A percentile compares a stretch with the other conserved stretches of the same genome.
phyloP scores from a whole-genome alignment of 2,888 invertebrate genomes.

The Chironomus tentans region DNA sequence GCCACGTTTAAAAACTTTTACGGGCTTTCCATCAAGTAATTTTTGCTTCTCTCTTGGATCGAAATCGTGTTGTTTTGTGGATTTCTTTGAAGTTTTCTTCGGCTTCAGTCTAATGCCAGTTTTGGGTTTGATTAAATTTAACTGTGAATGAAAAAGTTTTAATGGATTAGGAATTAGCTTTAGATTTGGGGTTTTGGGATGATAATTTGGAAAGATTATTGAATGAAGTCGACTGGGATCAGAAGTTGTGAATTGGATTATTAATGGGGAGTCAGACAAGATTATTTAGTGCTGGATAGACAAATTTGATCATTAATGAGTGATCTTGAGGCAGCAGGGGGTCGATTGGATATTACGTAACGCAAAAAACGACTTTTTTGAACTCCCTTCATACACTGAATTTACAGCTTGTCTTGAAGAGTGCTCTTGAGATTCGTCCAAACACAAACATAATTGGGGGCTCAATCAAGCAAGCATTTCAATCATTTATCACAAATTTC shows the following conservation, averaged over 20 bases:
- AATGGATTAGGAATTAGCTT: neutral
- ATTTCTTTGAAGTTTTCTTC: neutral
- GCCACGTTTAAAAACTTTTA: constrained; percentile 2
- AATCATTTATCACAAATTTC: too few species aligned
- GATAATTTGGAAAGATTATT: neutral
- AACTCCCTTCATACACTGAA: constrained; percentile 71
- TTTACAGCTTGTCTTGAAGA: constrained; percentile 75
- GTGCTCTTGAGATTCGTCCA: constrained; percentile 82
- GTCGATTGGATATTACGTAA: too few species aligned
- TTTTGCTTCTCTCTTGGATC: neutral
- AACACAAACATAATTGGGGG: constrained; percentile 86
- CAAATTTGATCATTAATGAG: too few species aligned
- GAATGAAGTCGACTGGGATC: too few species aligned
- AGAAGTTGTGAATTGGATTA: too few species aligned
- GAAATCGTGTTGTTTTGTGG: neutral
- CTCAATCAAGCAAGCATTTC: constrained; percentile 74
- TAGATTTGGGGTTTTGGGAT: neutral
- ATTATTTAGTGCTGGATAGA: too few species aligned
- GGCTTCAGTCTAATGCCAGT: neutral
- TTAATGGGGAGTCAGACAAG: too few species aligned
- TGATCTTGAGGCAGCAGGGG: too few species aligned
- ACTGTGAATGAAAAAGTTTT: neutral
- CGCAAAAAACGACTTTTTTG: too few species aligned
- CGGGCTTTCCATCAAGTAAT: neutral
- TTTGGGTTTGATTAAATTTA: neutral